These are phyloP conservation scores for Calosoma granatense DNA, from an alignment of 1,140 invertebrate species.

Conservation along the genomic window DNA sequence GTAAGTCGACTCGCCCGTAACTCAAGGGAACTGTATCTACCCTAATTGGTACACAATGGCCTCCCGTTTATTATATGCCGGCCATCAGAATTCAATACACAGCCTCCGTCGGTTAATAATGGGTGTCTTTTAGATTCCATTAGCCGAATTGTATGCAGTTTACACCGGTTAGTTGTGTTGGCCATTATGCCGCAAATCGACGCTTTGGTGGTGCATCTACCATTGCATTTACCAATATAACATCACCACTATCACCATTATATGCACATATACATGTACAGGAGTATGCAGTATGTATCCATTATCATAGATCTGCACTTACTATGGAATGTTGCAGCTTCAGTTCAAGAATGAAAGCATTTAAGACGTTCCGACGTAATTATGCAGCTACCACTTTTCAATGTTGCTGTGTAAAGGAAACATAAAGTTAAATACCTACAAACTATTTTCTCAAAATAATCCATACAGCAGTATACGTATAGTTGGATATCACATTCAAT, in stretches of 20 bases:
- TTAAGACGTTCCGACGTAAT: no score
- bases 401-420: no score
- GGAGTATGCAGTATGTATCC: neutral
- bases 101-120: neutral
- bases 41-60: conserved; percentile 3
- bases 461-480: no score
- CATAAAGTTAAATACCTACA: no score
- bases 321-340: neutral
- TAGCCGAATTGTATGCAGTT: conserved; percentile 7
- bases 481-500: no score
- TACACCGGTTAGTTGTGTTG: neutral
- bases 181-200: neutral
- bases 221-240: no score
- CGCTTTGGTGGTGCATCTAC: no score
- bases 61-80: neutral
- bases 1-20: neutral
- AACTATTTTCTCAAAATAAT: no score
- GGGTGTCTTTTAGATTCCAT: conserved; percentile 1
- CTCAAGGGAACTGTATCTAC: neutral
- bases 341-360: no score
- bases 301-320: neutral
- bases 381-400: no score
- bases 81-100: conserved; percentile 7
- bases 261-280: no score
- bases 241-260: no score